Percentiles rank a stretch among this genome's conserved stretches.
Evolutionary conservation across 2,888 invertebrate species (phyloP).

Genomic region (Oligia fasciuncula): DNA sequence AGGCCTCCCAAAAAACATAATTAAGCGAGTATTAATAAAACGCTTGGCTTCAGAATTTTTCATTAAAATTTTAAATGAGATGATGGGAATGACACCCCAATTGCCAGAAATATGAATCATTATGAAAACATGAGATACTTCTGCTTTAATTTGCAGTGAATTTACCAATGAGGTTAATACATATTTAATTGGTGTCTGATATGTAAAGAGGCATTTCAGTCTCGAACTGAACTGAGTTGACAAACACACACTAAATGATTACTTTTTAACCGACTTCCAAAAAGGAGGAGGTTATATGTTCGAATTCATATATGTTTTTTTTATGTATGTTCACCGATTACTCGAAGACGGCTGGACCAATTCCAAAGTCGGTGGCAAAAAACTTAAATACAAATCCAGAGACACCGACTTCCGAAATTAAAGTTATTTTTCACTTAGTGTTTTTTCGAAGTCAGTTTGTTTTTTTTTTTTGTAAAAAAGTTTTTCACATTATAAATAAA

Average conservation of each 20-base stretch:
- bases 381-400: no score
- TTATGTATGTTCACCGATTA: no score
- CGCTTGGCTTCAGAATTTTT: conserved; percentile 25
- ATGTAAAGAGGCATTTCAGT: not conserved
- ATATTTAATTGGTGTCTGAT: conserved; percentile 36
- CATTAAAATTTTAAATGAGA: conserved; percentile 49
- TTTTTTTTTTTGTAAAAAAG: no score
- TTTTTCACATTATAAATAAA: not conserved
- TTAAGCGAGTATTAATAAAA: conserved; percentile 27
- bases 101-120: conserved; percentile 38
- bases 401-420: no score
- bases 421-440: no score
- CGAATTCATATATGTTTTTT: no score
- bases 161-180: conserved; percentile 29
- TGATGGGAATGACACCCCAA: conserved; percentile 44
- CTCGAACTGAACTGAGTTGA: not conserved
- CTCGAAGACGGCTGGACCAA: no score
- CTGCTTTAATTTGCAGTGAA: conserved; percentile 25
- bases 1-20: not conserved
- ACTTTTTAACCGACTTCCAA: no score
- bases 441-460: no score
- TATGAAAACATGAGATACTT: conserved; percentile 4
- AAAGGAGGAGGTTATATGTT: no score
- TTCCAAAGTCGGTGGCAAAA: no score
- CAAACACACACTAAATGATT: not conserved